Evolutionary conservation across 2,888 invertebrate species (phyloP), one percentile per base, ranked within the genome.

Genomic region (Xanthia togata): DNA sequence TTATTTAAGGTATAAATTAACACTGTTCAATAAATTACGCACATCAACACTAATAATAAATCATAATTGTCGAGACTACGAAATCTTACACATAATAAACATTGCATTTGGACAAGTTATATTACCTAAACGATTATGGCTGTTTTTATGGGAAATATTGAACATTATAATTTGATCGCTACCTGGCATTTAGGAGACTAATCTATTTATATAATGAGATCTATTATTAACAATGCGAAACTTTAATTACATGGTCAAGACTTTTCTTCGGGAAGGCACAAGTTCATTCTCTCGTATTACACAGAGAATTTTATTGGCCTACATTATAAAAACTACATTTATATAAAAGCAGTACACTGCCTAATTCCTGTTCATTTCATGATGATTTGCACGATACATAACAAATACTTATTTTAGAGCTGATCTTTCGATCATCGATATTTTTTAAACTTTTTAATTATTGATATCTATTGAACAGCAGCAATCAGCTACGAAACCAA

Each of bases 151-250:
- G 47, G 60, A 44, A 57, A 41, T 78, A 60, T 44, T 82, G 60
- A 6, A 82, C 64, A 71, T 64, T 73, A 79, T 68, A 57, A 64
- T 60, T 68, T 59, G 50, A 41, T 44, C 11, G 35, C 63, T 47
- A 53, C 20, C 62, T 57, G 65, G 65, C 47, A 84, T 70, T 41
- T 67, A 62, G 50, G 44, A 64, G 47, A 81, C 76, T 76, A 76
- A 70, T 60, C 70, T 82, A 81, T 76, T 68, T 75, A 64, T 76
- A 65, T 76, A 68, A 73, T 81, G 84, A 85, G 87, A 87, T 87
- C 84, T 83, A 82, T 72, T 76, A 70, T 50, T 60, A 70, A 64
- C 76, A 70, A 72, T 85, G 85, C 31, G 67, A 76, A 73, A 78
- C 47, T 55, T 75, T 53, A 72, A 64, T 71, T 17, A 62, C 47